These are phyloP conservation scores for Hypselothyrea guttata DNA, from an alignment of 2,888 invertebrate species.

Conservation along the genomic window DNA sequence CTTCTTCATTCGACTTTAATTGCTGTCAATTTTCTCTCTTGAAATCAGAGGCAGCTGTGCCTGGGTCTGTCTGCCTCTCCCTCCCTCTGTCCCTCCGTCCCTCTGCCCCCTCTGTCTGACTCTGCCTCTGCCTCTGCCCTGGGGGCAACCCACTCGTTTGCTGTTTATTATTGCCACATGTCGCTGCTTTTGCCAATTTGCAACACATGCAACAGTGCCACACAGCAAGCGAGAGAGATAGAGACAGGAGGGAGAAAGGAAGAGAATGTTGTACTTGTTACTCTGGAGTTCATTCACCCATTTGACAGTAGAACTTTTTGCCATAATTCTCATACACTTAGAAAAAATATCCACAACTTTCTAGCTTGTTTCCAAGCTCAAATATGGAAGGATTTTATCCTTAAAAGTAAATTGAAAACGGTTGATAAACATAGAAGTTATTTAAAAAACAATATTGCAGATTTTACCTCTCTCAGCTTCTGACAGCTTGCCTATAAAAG, in stretches of 20 bases:
- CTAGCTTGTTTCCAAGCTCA: too few species aligned
- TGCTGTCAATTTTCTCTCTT: conserved; percentile 50
- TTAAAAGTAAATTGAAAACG: too few species aligned
- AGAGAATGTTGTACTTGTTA: neutral
- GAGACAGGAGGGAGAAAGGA: neutral
- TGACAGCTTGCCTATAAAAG: too few species aligned
- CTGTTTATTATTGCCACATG: conserved; percentile 65
- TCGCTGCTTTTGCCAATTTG: conserved; percentile 52
- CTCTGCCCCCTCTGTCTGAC: too few species aligned
- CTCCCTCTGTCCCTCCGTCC: too few species aligned
- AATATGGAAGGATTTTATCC: too few species aligned
- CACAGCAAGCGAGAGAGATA: neutral
- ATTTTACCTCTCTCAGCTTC: too few species aligned
- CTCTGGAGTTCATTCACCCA: conserved; percentile 38
- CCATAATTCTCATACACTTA: conserved; percentile 38
- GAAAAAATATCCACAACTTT: too few species aligned
- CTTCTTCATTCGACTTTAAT: conserved; percentile 38
- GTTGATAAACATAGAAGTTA: too few species aligned
- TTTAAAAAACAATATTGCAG: too few species aligned
- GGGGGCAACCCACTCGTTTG: conserved; percentile 40
- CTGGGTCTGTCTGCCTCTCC: too few species aligned
- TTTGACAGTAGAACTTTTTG: conserved; percentile 21
- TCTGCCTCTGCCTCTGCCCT: neutral
- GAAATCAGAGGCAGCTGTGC: conserved; percentile 68
- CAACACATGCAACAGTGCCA: conserved; percentile 28